Base-by-base conservation (phyloP, 2,113 vertebrate genomes). In the Psophia crepitans region DNA sequence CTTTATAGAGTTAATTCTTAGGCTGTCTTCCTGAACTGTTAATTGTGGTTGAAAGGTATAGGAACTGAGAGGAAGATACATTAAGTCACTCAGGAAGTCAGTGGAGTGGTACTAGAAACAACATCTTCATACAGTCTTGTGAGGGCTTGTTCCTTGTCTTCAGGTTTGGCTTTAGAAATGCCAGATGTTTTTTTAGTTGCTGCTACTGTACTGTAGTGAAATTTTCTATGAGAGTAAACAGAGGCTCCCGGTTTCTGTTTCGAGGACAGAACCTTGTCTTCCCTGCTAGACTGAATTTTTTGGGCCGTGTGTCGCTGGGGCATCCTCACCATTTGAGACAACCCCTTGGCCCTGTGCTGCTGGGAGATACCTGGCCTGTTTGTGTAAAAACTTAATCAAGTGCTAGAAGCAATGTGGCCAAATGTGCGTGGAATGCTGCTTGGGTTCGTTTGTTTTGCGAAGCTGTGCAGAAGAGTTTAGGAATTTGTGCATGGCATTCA, bases 401-500 rank as follows among this genome's bases (percentile, higher is more conserved):
- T 0, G 4, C 43, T 81, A 32, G 76, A 63, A 75, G 71, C 51
- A 21, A 28, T 7, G 28, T 68, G 61, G 64, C 37, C 76, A 63
- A 49, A 63, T 27, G 35, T 54, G 46, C 8, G 2, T 63, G 88
- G 65, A 84, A 64, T 7, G 2, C 84, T 81, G 46, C 60, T 88
- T 64, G 77, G 23, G 63, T 41, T 90, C 26, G 58, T 79, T 78
- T 43, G 43, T 90, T 90, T 86, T 86, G 68, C 3, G 5, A 77
- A 96, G 58, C 71, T 63, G n/a, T 85, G 44, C 39, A 64, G 41
- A 87, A 71, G 78, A 68, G 33, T 48, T 83, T 76, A 94, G 51
- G 64, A 93, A 87, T 96, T 92, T 91, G 56, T 97, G n/a, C 60
- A 43, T 87, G 76, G 64, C 69, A 84, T 93, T 81, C 76, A 78